A percentile compares a stretch with the other conserved stretches of the same genome.
phyloP scores from a whole-genome alignment of 2,113 vertebrate species.

The Microtus oregoni region DNA sequence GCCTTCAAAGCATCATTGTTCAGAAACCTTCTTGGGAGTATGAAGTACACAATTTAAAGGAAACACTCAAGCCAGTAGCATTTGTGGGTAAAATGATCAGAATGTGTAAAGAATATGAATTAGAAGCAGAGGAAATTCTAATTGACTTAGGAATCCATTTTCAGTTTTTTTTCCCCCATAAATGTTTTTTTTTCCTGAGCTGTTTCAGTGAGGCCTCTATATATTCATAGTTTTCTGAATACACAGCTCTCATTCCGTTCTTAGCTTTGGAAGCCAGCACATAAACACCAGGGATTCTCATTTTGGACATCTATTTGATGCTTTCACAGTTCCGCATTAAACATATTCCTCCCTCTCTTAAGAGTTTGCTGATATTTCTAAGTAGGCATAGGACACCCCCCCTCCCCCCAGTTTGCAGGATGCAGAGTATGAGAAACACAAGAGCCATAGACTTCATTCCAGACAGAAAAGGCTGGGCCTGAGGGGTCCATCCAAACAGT shows the following conservation, averaged over 20 bases:
- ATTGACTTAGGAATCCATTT: not conserved
- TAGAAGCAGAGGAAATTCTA: not conserved
- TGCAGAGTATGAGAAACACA: not conserved
- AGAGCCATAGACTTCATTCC: not conserved
- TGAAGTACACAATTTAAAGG: not conserved
- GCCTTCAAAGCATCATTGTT: not conserved
- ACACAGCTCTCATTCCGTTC: not conserved
- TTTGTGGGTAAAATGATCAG: not conserved
- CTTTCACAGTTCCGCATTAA: not conserved
- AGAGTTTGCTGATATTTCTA: constrained; percentile 1
- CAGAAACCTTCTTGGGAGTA: constrained; percentile 20
- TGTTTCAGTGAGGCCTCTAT: not conserved
- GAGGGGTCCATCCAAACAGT: not conserved
- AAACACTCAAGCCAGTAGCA: not conserved
- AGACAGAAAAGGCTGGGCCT: not conserved
- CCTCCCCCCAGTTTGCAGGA: not conserved
- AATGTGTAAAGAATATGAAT: not conserved
- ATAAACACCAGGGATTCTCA: not conserved
- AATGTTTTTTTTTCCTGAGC: not conserved
- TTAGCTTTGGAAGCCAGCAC: not conserved
- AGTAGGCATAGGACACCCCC: not conserved
- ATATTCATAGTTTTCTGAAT: not conserved
- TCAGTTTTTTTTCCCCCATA: not conserved
- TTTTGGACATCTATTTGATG: not conserved
- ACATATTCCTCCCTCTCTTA: not conserved